phyloP scores from a whole-genome alignment of 2,888 invertebrate genomes.

The Conus canariensis region DNA sequence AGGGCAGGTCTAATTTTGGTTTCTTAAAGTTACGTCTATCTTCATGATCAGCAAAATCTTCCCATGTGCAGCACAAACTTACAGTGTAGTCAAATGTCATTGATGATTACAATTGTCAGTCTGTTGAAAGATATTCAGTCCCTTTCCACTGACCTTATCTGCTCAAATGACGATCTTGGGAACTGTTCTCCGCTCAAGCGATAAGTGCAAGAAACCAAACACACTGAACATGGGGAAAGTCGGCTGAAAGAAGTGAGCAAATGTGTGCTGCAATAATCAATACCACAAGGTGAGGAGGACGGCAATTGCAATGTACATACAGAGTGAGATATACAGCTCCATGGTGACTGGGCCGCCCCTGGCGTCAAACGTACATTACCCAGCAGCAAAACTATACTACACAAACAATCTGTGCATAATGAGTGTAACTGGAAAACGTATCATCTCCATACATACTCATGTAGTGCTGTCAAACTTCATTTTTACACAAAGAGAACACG shows the following conservation, averaged over 20 bases:
- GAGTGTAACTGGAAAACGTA: neutral
- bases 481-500: neutral
- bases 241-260: neutral
- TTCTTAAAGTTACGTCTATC: too few species aligned
- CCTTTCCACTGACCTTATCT: too few species aligned
- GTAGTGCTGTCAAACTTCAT: conserved; percentile 2
- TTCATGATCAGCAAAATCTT: too few species aligned
- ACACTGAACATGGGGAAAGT: neutral
- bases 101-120: too few species aligned
- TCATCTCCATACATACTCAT: neutral
- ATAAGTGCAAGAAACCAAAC: neutral
- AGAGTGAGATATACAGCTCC: conserved; percentile 4
- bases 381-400: neutral
- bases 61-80: too few species aligned
- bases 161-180: too few species aligned
- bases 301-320: conserved; percentile 22
- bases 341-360: neutral
- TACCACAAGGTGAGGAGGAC: conserved; percentile 19
- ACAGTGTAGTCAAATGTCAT: too few species aligned
- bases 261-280: neutral
- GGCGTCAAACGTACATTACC: neutral
- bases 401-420: conserved; percentile 3
- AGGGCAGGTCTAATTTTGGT: too few species aligned
- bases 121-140: too few species aligned
- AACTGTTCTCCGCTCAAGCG: too few species aligned